Evolutionary conservation across 2,888 invertebrate species (phyloP).

Genomic region (Lasius platythorax): DNA sequence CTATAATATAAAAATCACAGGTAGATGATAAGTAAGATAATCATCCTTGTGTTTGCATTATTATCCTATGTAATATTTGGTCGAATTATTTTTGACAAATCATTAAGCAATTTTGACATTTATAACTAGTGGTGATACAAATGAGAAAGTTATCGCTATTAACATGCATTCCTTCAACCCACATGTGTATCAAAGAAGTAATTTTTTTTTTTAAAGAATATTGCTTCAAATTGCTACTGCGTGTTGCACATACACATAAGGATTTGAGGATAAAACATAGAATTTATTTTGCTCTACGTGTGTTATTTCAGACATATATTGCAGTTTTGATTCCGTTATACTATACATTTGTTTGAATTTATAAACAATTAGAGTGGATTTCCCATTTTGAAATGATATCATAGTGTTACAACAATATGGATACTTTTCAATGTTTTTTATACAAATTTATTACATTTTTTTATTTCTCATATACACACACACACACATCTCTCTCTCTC

Average conservation of each 20-base stretch:
- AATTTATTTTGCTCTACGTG: conserved; percentile 11
- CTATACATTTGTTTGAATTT: conserved; percentile 30
- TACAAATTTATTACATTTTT: conserved; percentile 8
- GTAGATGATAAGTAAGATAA: conserved; percentile 66
- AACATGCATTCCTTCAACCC: conserved; percentile 60
- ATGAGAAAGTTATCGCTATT: conserved; percentile 53
- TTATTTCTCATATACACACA: not conserved
- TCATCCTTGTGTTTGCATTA: conserved; percentile 56
- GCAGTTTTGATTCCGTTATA: conserved; percentile 42
- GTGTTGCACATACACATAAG: conserved; percentile 6
- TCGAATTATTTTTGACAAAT: conserved; percentile 66
- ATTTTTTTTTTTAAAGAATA: conserved; percentile 23
- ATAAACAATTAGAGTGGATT: not conserved
- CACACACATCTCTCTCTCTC: no score
- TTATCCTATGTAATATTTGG: conserved; percentile 68
- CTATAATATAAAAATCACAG: conserved; percentile 31
- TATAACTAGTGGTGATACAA: conserved; percentile 45
- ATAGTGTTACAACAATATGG: not conserved
- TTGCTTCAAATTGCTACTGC: not conserved
- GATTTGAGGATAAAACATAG: conserved; percentile 30
- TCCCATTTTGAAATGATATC: not conserved
- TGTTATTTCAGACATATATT: conserved; percentile 19
- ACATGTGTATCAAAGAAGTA: conserved; percentile 52
- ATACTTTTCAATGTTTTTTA: not conserved
- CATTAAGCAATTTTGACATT: conserved; percentile 62